Percentiles rank a stretch among this genome's conserved stretches.
Evolutionary conservation across 2,113 vertebrate species (phyloP).

Genomic region (Hiodon alosoides): DNA sequence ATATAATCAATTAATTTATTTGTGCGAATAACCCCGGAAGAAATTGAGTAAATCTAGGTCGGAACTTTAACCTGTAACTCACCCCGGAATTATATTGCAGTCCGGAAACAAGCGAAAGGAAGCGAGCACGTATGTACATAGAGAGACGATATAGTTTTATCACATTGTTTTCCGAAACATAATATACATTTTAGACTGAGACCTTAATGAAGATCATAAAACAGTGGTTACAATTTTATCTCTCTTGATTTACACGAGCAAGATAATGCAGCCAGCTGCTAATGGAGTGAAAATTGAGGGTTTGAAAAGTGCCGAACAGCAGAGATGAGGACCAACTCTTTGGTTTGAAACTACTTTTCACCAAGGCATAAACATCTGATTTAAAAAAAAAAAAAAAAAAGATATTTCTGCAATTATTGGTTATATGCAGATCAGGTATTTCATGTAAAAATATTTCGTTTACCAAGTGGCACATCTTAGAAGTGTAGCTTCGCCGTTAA

Average conservation of each 20-base stretch:
- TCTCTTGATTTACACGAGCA: neutral
- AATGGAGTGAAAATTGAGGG: conserved; percentile 48
- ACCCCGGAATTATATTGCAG: conserved; percentile 63
- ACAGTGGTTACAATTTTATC: too few species aligned
- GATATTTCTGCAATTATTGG: neutral
- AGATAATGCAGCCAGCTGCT: conserved; percentile 17
- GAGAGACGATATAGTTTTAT: conserved; percentile 27
- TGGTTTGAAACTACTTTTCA: conserved; percentile 46
- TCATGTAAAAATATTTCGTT: neutral
- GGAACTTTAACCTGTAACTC: conserved; percentile 42
- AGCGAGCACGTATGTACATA: conserved; percentile 48
- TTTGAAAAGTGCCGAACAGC: conserved; percentile 50
- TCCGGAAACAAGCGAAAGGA: conserved; percentile 67
- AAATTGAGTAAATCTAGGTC: neutral
- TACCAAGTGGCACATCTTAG: too few species aligned
- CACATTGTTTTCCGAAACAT: conserved; percentile 18
- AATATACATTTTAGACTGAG: neutral
- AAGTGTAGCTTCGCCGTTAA: neutral
- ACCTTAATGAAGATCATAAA: too few species aligned
- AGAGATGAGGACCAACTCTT: conserved; percentile 60
- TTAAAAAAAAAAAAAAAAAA: neutral
- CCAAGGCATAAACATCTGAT: conserved; percentile 53
- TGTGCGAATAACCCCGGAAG: neutral
- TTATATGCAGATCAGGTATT: neutral
- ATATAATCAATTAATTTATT: neutral